Evolutionary conservation across 2,888 invertebrate species (phyloP).

Genomic region (Drepana falcataria): DNA sequence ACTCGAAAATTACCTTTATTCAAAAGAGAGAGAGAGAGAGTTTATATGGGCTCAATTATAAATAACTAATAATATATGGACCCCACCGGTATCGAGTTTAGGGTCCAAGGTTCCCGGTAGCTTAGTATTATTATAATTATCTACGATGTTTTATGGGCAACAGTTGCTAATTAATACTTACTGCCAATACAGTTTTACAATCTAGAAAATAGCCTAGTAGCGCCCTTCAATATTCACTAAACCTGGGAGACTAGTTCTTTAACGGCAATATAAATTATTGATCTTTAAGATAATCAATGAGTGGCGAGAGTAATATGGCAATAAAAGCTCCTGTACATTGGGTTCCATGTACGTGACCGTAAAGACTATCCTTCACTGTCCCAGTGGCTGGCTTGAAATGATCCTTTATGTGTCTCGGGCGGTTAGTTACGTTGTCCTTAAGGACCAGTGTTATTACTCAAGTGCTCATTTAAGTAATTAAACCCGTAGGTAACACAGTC

Average conservation of each 20-base stretch:
- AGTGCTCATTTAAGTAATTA: background rate
- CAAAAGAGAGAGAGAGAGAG: too few relatives aligned
- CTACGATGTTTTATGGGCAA: too few relatives aligned
- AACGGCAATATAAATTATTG: background rate
- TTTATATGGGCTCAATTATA: too few relatives aligned
- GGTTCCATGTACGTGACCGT: background rate
- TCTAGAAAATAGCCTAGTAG: background rate
- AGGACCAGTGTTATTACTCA: background rate
- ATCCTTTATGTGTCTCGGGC: slow-evolving; percentile 10
- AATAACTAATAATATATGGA: too few relatives aligned
- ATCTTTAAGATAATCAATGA: background rate
- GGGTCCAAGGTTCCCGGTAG: too few relatives aligned
- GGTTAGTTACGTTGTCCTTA: background rate
- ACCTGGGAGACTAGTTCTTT: background rate
- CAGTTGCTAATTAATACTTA: too few relatives aligned
- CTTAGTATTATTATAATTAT: too few relatives aligned
- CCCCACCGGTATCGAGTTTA: too few relatives aligned
- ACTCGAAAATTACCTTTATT: too few relatives aligned
- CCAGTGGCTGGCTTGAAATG: slow-evolving; percentile 13
- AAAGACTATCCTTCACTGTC: slow-evolving; percentile 19
- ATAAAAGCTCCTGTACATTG: background rate
- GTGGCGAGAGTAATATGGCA: background rate
- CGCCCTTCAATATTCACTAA: background rate
- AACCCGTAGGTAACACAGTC: background rate
- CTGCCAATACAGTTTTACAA: background rate